Evolutionary conservation across 2,888 invertebrate species (phyloP), one percentile per base, ranked within the genome.

Genomic region (Tortricodes alternella): DNA sequence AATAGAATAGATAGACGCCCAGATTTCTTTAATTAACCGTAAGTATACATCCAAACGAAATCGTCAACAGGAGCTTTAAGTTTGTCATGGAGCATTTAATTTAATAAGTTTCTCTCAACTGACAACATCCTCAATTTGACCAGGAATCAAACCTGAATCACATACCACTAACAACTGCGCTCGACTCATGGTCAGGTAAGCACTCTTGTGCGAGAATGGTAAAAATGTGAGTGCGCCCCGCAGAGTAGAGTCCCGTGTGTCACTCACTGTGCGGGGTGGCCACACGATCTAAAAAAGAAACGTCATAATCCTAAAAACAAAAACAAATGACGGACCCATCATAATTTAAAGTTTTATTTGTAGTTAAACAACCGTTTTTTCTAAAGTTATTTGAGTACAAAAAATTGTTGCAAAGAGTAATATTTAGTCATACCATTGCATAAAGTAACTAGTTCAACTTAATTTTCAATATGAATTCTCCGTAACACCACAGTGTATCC

Each of bases 181-280:
- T 39, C 48, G 32, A 18, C 55, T 53, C 34, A 46, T 56, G 50
- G 66, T 59, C 78, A 84, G 78, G 81, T 81, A 83, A 73, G 68
- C 66, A 62, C 62, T n/a, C n/a, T n/a, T n/a, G 72, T 74, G 74
- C 72, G 78, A 77, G 82, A 82, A 83, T 80, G 79, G 77, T 78
- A 80, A 83, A 83, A 82, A 82, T 78, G 76, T 76, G 73, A 73
- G 71, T 66, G 65, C 63, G 67, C 72, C 65, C 80, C 73, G 88
- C 86, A 72, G 85, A 71, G 68, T 70, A 67, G 71, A 73, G 71
- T 64, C 74, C 73, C 73, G 74, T 71, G 72, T 80, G 87, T 88
- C 88, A 88, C 85, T 89, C 85, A 81, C 70, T 67, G 70, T 66
- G 56, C 56, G 44, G 56, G 49, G 56, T 56, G 56, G 50, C 49